A percentile compares a stretch with the other conserved stretches of the same genome.
Evolutionary conservation across 1,140 invertebrate genomes (phyloP).

Genomic region (Gonioctena quinquepunctata): DNA sequence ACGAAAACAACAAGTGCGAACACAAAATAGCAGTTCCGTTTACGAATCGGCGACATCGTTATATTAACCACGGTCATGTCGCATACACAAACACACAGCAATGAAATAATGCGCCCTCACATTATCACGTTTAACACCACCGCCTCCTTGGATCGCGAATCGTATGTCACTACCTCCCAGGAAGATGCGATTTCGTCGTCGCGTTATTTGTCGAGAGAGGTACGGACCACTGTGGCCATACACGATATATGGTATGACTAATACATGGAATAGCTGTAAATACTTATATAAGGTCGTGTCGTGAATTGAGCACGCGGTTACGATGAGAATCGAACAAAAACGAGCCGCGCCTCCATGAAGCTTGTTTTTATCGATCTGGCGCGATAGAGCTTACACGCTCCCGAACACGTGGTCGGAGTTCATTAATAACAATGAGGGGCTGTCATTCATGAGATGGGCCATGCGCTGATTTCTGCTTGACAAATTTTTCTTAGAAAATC

Average conservation of each 20-base stretch:
- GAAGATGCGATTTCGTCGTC: neutral
- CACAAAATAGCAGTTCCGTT: constrained; percentile 60
- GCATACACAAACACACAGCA: neutral
- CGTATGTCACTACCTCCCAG: neutral
- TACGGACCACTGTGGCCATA: neutral
- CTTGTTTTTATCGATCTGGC: constrained; percentile 37
- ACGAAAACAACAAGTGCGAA: constrained; percentile 58
- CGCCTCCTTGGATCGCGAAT: neutral
- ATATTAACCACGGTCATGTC: constrained; percentile 51
- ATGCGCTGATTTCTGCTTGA: no score
- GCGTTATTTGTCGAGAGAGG: neutral
- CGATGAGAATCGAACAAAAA: constrained; percentile 15
- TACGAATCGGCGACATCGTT: constrained; percentile 53
- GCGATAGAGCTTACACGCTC: neutral
- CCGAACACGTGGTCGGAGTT: neutral
- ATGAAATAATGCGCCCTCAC: no score
- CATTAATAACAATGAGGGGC: neutral
- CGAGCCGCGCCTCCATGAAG: constrained; percentile 33
- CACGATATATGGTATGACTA: constrained; percentile 4
- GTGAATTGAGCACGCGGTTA: constrained; percentile 6
- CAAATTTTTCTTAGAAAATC: no score
- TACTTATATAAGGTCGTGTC: constrained; percentile 24
- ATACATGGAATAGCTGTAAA: constrained; percentile 2
- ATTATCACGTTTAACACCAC: neutral
- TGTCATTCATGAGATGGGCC: neutral